Conservation (phyloP, 2,888 invertebrate genomes). For the Ptychoptera albimana region DNA sequence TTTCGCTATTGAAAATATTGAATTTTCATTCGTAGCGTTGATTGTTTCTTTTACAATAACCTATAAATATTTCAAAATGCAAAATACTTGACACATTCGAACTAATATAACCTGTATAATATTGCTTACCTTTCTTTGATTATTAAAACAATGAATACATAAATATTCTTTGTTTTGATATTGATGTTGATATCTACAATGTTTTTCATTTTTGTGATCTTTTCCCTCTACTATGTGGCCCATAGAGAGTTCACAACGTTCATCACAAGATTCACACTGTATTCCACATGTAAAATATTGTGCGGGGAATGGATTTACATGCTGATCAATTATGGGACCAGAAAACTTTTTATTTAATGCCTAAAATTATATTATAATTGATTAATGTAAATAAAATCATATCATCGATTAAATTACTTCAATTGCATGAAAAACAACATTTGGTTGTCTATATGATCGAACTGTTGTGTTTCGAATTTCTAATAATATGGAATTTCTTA, state of each 20-base stretch:
- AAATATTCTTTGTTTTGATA: constrained; percentile 52
- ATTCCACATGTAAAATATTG: constrained; percentile 63
- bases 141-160: constrained; percentile 44
- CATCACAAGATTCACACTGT: constrained; percentile 51
- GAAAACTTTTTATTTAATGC: constrained; percentile 56
- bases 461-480: constrained; percentile 55
- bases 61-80: too few relatives aligned
- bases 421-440: constrained; percentile 48
- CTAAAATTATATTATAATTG: neutral
- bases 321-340: constrained; percentile 43
- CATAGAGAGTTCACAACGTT: constrained; percentile 46
- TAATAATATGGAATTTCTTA: constrained; percentile 38
- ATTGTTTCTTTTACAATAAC: neutral
- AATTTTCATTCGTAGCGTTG: constrained; percentile 23
- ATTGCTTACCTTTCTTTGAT: constrained; percentile 33
- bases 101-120: neutral
- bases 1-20: constrained; percentile 53
- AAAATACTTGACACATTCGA: neutral
- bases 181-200: constrained; percentile 49
- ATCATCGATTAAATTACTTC: constrained; percentile 31
- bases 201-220: constrained; percentile 34
- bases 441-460: constrained; percentile 48
- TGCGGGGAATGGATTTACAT: constrained; percentile 53
- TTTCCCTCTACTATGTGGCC: constrained; percentile 46
- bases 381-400: neutral